Evolutionary conservation across 2,113 vertebrate species (phyloP), one percentile per base, ranked within the genome.

Genomic region (Delphinapterus leucas): DNA sequence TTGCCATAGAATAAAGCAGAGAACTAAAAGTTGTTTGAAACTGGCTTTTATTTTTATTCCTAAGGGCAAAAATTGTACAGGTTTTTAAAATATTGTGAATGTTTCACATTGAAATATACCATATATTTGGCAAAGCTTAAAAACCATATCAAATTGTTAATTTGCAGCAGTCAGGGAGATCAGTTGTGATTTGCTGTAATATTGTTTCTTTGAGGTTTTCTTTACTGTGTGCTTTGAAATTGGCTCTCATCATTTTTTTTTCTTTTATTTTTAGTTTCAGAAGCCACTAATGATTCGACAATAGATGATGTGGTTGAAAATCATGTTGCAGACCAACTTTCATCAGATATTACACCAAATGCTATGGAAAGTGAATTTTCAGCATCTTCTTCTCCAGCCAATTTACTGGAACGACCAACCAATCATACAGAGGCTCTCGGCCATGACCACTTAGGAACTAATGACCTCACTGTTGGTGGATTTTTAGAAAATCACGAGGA

Each of bases 261-360:
- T 3, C n/a, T 5, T 83, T 93, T 55, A 26, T 60, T 91, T 96
- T 31, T 86, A 99, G 99, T 98, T 92, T 96, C 98, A 95, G 99
- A 99, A 97, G 55, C 97, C 83, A 98, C 92, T 89, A 99, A 99
- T 68, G 98, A 97, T 38, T 77, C 94, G 3, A 92, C 98, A 89
- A 31, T 97, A 88, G 97, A 98, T 90, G 99, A 99, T 94, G 98
- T 98, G 8, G 97, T 99, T 97, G 99, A 99, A 98, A 99, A 99
- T 99, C 99, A 99, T 70, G 95, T 99, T 98, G 97, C 98, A 96
- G 99, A 99, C 97, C 96, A 99, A 82, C 99, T 99, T 95, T 81
- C 97, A 71, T 97, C 98, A 79, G 98, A 98, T 20, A 73, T 68
- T 95, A 98, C 98, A 94, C 96, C 97, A 63, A 98, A 98, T 97